Evolutionary conservation across 2,888 invertebrate genomes (phyloP).

Genomic region (Drosophila mimetica): DNA sequence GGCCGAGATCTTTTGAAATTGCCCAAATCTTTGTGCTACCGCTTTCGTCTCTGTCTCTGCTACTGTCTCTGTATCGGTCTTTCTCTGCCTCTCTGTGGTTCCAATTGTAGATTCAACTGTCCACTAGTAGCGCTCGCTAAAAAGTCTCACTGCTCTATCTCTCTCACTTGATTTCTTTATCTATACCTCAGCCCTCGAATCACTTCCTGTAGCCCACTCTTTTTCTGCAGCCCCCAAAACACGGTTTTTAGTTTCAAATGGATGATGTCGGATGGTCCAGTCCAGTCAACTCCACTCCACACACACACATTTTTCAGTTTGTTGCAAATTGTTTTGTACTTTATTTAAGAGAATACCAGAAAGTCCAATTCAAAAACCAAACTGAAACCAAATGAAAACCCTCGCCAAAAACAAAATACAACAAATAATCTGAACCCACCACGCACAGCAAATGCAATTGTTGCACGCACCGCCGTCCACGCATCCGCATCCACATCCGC

Average conservation of each 20-base stretch:
- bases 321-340: constrained; percentile 13
- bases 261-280: not conserved
- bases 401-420: constrained; percentile 40
- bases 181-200: constrained; percentile 13
- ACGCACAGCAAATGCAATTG: constrained; percentile 84
- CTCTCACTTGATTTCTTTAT: constrained; percentile 35
- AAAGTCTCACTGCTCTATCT: constrained; percentile 34
- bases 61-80: constrained; percentile 16
- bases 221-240: constrained; percentile 8
- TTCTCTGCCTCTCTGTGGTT: constrained; percentile 16
- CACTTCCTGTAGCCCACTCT: constrained; percentile 29
- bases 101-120: constrained; percentile 45
- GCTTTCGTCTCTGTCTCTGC: constrained; percentile 9
- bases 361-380: constrained; percentile 58
- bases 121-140: constrained; percentile 46
- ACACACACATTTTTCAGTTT: constrained; percentile 27
- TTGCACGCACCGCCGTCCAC: constrained; percentile 83
- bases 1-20: constrained; percentile 24
- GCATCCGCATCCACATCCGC: constrained; percentile 78
- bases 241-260: constrained; percentile 9
- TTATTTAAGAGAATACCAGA: constrained; percentile 12
- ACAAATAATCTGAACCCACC: constrained; percentile 79
- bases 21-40: constrained; percentile 19
- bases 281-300: not conserved
- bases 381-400: constrained; percentile 44